Base-by-base conservation (phyloP, 2,797 vertebrate genomes). In the Hemitrygon akajei region DNA sequence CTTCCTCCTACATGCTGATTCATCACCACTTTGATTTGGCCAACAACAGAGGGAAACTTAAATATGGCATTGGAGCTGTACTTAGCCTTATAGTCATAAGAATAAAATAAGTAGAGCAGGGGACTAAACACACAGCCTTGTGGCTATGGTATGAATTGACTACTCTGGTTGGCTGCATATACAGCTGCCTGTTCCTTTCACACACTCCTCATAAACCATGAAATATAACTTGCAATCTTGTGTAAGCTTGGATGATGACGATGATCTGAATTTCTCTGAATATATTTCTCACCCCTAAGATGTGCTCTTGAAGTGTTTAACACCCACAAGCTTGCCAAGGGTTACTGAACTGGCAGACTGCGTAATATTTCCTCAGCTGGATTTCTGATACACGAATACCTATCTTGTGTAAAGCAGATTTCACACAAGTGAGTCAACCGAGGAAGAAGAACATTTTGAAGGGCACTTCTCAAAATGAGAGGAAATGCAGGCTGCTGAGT, bases 141-240 rank as follows among this genome's bases (percentile, higher is more conserved):
- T 47, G 47, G 47, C 4, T 56, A 58, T 18, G 40, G 7, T 60
- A 63, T 30, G 56, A 87, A 58, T 16, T 93, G 12, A 30, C 5
- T 76, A 56, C 37, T 56, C 40, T 27, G 30, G 47, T 93, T 93
- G 71, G 91, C 71, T 93, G 91, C 71, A 76, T 47, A 76, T 30
- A 27, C 40, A 93, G 91, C 91, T 93, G 91, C 71, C 91, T 92
- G 69, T 56, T 47, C 25, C 73, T 73, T 92, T 92, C 37, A 75
- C 37, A 47, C 37, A 91, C 66, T 73, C 66, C 66, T 10, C 37
- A 14, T 25, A 91, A 71, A 40, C 66, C 37, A 71, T 93, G 25
- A 76, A 93, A 75, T 76, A 56, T 75, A 92, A 92, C 0, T 1
- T 18, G 11, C 56, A 76, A 30, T 58, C 91, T 75, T 58, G 7